These are phyloP conservation scores for Ataeniobius toweri DNA, from an alignment of 2,797 vertebrate genomes.

Conservation along the genomic window DNA sequence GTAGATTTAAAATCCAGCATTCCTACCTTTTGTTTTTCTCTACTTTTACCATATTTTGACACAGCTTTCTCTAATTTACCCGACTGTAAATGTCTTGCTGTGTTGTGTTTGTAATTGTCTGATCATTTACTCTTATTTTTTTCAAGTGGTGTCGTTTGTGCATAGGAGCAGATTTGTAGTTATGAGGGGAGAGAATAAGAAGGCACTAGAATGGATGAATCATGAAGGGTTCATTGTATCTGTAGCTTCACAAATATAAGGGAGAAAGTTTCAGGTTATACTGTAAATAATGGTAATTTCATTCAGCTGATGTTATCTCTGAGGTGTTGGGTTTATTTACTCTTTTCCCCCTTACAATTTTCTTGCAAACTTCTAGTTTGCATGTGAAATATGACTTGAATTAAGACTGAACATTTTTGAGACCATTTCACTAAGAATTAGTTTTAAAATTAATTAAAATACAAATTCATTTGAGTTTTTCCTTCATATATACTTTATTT, in stretches of 20 bases:
- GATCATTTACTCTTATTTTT: constrained; percentile 53
- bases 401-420: constrained; percentile 31
- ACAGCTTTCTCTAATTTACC: constrained; percentile 67
- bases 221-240: constrained; percentile 34
- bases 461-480: constrained; percentile 43
- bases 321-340: constrained; percentile 5
- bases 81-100: constrained; percentile 70
- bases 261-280: constrained; percentile 41
- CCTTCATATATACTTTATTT: constrained; percentile 59
- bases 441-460: constrained; percentile 44
- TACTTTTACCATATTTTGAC: constrained; percentile 54
- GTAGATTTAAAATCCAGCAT: constrained; percentile 49
- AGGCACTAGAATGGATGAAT: constrained; percentile 49
- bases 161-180: constrained; percentile 61
- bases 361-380: neutral
- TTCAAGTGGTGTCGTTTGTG: constrained; percentile 49
- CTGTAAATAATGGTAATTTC: constrained; percentile 40
- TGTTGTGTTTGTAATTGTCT: constrained; percentile 64
- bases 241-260: constrained; percentile 57
- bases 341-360: neutral
- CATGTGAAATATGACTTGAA: neutral
- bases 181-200: constrained; percentile 34
- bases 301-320: constrained; percentile 31
- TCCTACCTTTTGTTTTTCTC: constrained; percentile 45
- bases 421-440: constrained; percentile 37